Evolutionary conservation across 2,797 vertebrate genomes (phyloP).

Genomic region (Onychomys leucogaster): DNA sequence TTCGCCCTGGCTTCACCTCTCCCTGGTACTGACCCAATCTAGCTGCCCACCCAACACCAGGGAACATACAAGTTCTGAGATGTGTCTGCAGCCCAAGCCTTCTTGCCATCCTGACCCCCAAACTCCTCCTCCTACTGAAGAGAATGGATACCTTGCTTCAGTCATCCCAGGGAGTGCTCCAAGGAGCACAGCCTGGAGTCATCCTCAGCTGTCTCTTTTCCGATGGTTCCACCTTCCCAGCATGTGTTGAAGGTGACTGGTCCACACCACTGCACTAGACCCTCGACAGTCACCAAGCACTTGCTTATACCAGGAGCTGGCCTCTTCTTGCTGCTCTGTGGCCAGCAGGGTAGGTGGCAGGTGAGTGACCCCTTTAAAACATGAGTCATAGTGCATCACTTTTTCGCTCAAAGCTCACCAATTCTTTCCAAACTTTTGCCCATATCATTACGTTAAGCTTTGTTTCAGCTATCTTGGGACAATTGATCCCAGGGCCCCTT

Average conservation of each 20-base stretch:
- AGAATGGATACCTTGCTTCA: neutral
- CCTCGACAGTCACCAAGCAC: accelerated
- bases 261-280: neutral
- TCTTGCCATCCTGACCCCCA: neutral
- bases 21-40: neutral
- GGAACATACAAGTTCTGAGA: neutral
- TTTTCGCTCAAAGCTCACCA: neutral
- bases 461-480: neutral
- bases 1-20: neutral
- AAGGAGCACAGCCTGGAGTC: neutral
- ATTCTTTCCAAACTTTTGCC: neutral
- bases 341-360: neutral
- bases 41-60: neutral
- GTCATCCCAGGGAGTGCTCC: neutral
- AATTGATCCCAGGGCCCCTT: too few relatives aligned
- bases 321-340: neutral
- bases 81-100: too few relatives aligned
- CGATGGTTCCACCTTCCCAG: accelerated
- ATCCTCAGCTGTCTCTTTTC: neutral
- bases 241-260: accelerated
- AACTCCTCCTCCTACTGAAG: neutral
- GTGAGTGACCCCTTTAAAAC: neutral
- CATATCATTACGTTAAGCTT: too few relatives aligned
- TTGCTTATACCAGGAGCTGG: accelerated
- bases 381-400: accelerated